phyloP scores from a whole-genome alignment of 2,888 invertebrate species.

The Yponomeuta plumbellus region DNA sequence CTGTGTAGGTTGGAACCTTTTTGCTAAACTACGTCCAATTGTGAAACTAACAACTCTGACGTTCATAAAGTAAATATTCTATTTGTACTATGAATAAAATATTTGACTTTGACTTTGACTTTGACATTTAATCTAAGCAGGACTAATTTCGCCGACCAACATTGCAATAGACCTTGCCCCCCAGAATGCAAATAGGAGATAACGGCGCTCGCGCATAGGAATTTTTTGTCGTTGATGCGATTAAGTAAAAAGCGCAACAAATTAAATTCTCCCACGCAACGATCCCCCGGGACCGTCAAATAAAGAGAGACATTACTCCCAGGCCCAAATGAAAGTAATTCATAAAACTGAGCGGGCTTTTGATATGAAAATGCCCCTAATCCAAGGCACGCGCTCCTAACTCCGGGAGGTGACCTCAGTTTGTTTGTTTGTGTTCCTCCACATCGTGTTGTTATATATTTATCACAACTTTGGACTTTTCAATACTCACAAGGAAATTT shows the following conservation, averaged over 20 bases:
- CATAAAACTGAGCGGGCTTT: conserved; percentile 67
- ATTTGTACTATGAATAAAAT: no score
- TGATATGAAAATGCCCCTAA: conserved; percentile 73
- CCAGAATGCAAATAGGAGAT: conserved; percentile 43
- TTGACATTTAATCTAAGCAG: no score
- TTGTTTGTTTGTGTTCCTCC: conserved; percentile 56
- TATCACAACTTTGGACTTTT: conserved; percentile 59
- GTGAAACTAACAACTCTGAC: no score
- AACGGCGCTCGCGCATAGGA: conserved; percentile 37
- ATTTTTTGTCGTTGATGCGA: conserved; percentile 56
- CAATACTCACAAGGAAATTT: conserved; percentile 60
- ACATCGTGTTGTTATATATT: conserved; percentile 61
- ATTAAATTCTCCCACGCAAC: conserved; percentile 72
- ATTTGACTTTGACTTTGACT: no score
- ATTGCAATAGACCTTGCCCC: not conserved
- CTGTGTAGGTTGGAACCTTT: no score
- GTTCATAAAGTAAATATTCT: no score
- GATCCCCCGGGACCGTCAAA: conserved; percentile 39
- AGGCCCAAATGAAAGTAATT: conserved; percentile 62
- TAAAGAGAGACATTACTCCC: conserved; percentile 63
- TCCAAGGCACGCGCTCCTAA: conserved; percentile 64
- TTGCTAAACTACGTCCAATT: no score
- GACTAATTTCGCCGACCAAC: no score
- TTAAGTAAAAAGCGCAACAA: conserved; percentile 64
- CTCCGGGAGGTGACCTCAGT: conserved; percentile 54